These are phyloP conservation scores for Odontamblyopus lacepedii DNA, from an alignment of 2,797 vertebrate species.

Conservation along the genomic window DNA sequence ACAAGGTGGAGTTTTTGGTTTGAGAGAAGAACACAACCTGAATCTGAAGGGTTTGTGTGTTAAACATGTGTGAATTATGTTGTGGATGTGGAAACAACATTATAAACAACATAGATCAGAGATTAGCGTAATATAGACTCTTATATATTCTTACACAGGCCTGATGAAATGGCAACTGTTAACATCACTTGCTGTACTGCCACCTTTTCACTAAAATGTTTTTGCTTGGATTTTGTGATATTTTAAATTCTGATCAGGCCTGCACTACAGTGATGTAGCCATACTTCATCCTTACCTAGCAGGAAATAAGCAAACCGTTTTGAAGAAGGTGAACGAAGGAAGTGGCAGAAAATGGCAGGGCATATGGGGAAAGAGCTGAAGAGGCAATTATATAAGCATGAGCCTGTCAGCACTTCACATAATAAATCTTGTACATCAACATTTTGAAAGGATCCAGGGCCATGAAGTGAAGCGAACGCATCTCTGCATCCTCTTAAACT, in stretches of 20 bases:
- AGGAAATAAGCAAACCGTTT: conserved; percentile 11
- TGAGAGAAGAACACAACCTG: no score
- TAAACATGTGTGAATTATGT: no score
- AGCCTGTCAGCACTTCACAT: conserved; percentile 25
- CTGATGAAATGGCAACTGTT: background rate
- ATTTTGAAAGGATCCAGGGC: conserved; percentile 2
- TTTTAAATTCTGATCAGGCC: conserved; percentile 5
- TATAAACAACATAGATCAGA: no score
- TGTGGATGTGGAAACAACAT: no score
- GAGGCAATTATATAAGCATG: conserved; percentile 4
- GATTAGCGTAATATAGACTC: no score
- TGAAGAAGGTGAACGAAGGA: background rate
- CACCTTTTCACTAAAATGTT: conserved; percentile 3
- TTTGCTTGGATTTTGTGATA: background rate
- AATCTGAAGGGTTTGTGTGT: no score
- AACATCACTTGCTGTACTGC: no score
- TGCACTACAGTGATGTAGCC: conserved; percentile 23
- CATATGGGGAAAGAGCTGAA: background rate
- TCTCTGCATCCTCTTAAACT: conserved; percentile 38
- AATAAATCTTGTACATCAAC: conserved; percentile 4
- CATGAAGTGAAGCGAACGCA: background rate
- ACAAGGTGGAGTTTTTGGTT: no score
- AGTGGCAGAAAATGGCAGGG: background rate
- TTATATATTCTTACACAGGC: background rate
- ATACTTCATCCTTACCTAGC: background rate